Base-by-base conservation (phyloP, 2,113 vertebrate species). In the Dicerorhinus sumatrensis region DNA sequence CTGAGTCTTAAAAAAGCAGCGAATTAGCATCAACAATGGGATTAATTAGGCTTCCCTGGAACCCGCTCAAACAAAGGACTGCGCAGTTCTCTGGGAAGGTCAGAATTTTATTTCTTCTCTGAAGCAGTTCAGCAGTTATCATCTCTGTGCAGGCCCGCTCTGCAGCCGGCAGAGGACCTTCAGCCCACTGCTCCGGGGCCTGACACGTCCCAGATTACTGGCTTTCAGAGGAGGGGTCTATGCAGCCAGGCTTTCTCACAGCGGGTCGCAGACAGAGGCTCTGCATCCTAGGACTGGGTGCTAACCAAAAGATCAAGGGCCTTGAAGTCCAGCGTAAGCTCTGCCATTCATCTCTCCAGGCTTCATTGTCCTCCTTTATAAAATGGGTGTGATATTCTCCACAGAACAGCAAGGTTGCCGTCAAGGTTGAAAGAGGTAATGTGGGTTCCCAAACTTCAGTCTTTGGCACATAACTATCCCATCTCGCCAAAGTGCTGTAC, bases 1-100 rank as follows among this genome's bases (percentile, higher is more conserved):
- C 42, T 6, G 27, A 76, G 60, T 98, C 95, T 96, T 93, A 89
- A 97, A 98, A 98, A 98, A 95, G 91, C 97, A 21, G 75, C 12
- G 1, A 69, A 98, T 98, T 98, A 98, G 96, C 98, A 98, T 98
- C 98, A 98, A 98, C 98, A 98, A 97, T 96, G 98, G 98, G 98
- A 98, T 98, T 98, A 98, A 99, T 99, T 98, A 99, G 97, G 77
- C 91, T 96, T 80, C 72, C 62, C 65, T 69, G 88, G 96, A 93
- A 97, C 65, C 87, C 46, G 93, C 97, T 98, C 96, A 96, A 92
- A 97, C 91, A 97, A 96, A 98, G 92, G 46, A 27, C 36, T 5
- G 46, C 0, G 1, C 54, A 29, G 46, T 20, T 77, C 73, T 83
- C 81, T 1, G 4, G 95, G 73, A 86, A 92, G 91, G 79, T 86